Evolutionary conservation across 1,140 invertebrate species (phyloP), one percentile per base, ranked within the genome.

Genomic region (Atta cephalotes): DNA sequence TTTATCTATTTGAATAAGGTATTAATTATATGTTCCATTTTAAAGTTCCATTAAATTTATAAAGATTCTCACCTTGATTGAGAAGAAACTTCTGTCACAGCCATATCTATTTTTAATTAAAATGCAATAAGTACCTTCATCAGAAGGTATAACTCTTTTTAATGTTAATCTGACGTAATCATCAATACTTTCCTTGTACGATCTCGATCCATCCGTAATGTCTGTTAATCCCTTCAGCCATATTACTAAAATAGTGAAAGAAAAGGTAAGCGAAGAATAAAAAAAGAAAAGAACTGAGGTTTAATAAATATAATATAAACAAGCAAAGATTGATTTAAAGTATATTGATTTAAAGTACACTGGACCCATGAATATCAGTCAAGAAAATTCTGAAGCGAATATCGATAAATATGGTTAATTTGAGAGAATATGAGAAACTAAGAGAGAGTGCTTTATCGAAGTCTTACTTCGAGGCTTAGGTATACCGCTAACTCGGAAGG

Each of bases 51-150:
- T 58, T 53, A 18, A 28, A 71, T 80, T n/a, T 51, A 68, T 14
- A 16, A 76, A 87, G 49, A 66, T 66, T 91, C 94, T 95, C 95
- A 98, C 97, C 95, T 96, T 96, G 51, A 98, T 96, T 60, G 98
- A 98, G 86, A 98, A 97, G 94, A 98, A 98, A 70, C 97, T 97
- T 93, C 98, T 96, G 90, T 98, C 98, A 89, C 97, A 97, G 25
- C 99, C 99, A 87, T 98, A 97, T 53, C 97, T 96, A 95, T 99
- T 99, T 92, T 98, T 98, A 7, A 98, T 97, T 25, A 99, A 95
- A 85, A 99, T 98, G 71, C 98, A 99, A 94, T 99, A 99, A 7
- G 98, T 98, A 10, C 99, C 99, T 82, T 98, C 97, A 93, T 99
- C 99, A 65, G 98, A 97, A 9, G 97, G 95, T 78, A 97, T 96